Conservation (phyloP, 2,888 invertebrate genomes). For the Carpatolechia fugitivella region DNA sequence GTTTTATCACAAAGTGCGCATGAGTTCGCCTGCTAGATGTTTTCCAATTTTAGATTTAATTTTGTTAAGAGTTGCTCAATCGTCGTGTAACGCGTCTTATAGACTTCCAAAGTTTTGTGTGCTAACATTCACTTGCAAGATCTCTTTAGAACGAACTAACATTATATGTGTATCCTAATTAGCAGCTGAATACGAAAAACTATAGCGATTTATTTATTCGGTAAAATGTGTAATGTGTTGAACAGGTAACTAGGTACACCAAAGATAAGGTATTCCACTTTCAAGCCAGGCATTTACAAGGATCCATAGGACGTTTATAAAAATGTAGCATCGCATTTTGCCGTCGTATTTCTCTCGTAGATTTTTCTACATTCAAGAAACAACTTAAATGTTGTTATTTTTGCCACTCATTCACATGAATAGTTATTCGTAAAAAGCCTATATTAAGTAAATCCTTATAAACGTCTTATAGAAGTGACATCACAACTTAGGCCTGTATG, state of each 20-base stretch:
- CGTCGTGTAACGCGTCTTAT: constrained; percentile 45
- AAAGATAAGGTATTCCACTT: no score
- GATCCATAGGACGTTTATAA: no score
- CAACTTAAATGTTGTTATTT: no score
- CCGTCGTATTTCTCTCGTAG: no score
- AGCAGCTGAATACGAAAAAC: not conserved
- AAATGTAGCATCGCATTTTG: no score
- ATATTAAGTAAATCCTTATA: no score
- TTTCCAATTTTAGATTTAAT: constrained; percentile 35
- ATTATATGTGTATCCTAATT: not conserved
- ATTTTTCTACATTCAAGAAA: no score
- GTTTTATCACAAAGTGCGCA: not conserved
- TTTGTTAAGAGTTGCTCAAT: constrained; percentile 67
- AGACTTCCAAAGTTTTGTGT: constrained; percentile 37
- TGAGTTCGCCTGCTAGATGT: constrained; percentile 1
- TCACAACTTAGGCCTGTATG: not conserved
- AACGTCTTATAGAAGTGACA: not conserved
- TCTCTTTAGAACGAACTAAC: constrained; percentile 7
- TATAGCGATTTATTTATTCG: not conserved
- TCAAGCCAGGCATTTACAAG: no score
- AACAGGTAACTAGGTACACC: no score
- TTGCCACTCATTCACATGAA: no score
- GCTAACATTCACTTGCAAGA: constrained; percentile 12
- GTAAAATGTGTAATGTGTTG: no score
- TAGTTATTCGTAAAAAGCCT: no score